These are phyloP conservation scores for Podiceps cristatus DNA, from an alignment of 2,113 vertebrate genomes.

Conservation along the genomic window DNA sequence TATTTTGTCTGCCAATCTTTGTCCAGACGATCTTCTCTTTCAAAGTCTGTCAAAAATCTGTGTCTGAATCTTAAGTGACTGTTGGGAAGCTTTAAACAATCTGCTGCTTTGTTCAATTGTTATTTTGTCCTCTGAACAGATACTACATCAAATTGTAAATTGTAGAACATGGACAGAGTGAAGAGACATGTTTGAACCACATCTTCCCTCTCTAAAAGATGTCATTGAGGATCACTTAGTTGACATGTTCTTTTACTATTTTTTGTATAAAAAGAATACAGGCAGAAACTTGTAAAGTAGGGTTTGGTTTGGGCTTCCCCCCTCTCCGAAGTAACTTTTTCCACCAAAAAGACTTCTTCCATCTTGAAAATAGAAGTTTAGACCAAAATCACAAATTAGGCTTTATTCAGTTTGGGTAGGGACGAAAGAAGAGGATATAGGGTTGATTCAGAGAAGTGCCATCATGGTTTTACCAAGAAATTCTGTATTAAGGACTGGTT, in stretches of 20 bases:
- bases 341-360: not conserved
- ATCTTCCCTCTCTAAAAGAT: not conserved
- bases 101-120: not conserved
- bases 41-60: slow-evolving; percentile 6
- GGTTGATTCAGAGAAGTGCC: not conserved
- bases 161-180: not conserved
- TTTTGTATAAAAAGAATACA: not conserved
- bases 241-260: not conserved
- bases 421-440: not conserved
- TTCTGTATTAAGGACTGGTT: not conserved
- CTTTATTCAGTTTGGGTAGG: rapidly evolving
- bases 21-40: not conserved
- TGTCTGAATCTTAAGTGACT: not conserved
- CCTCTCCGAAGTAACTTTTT: not conserved
- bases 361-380: not conserved
- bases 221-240: not conserved
- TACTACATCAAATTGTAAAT: not conserved
- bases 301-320: too few species aligned
- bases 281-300: not conserved
- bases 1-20: not conserved
- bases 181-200: not conserved
- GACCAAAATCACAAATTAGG: not conserved
- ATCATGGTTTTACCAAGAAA: not conserved
- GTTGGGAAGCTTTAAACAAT: slow-evolving; percentile 1
- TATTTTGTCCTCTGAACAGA: not conserved